Evolutionary conservation across 2,888 invertebrate species (phyloP), one percentile per base, ranked within the genome.

Genomic region (Idaea dimidiata): DNA sequence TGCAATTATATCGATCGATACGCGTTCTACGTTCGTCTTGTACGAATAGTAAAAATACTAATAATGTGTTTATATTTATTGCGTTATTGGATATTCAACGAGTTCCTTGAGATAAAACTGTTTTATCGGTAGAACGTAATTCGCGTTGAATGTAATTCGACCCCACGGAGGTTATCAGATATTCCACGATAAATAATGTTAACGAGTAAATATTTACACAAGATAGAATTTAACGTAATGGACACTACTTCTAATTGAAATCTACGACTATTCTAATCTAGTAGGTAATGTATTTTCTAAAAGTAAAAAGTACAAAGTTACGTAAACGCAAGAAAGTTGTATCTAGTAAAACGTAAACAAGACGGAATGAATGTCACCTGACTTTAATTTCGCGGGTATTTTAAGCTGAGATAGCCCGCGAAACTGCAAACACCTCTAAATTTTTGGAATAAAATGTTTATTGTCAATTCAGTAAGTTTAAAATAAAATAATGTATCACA

Each of bases 131-230:
- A 8, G 43, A 14, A 43, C 10, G 43, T 43, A 43, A 43, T 43
- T 43, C 43, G 43, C 24, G 43, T 43, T 2, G 43, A 14, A 43
- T 10, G 43, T 43, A 43, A 43, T 43, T 43, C 43, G 43, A 43
- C 43, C 43, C 43, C 43, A 43, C 43, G 43, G 43, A 43, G 43
- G 43, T 43, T 43, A 43, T 43, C 43, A 43, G 43, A 43, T 43
- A 43, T 43, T 8, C 43, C 43, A 43, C 8, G 43, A 43, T 43
- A 43, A 43, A 43, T 14, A 43, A 43, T 10, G 14, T 24, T 24
- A 43, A 14, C 43, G 7, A 14, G 14, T 43, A 43, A n/a, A 33
- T 33, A 33, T 33, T 14, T 43, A 43, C 43, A 43, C 43, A 43
- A 43, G 14, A 14, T 43, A 8, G 43, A 7, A 14, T 14, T 43